Percentiles rank a stretch among this genome's conserved stretches.
Conservation (phyloP, 2,797 vertebrate genomes). For the Sebastes miniatus region DNA sequence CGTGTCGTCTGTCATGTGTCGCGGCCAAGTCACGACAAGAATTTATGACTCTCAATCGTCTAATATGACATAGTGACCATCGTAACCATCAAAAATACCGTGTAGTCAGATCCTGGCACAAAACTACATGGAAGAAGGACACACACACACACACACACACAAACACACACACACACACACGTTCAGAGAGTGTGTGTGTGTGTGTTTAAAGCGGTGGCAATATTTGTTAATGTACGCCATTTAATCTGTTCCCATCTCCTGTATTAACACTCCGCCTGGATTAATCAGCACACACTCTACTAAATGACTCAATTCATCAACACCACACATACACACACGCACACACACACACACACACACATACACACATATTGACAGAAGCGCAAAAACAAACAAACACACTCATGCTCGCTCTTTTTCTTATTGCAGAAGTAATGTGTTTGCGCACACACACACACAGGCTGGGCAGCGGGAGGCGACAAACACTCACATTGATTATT, state of each 20-base stretch:
- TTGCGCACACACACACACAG: slow-evolving; percentile 30
- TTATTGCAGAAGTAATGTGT: slow-evolving; percentile 55
- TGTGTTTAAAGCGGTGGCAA: slow-evolving; percentile 51
- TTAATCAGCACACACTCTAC: slow-evolving; percentile 79
- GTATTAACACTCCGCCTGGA: slow-evolving; percentile 77
- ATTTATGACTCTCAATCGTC: too few species aligned
- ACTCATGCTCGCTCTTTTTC: slow-evolving; percentile 39
- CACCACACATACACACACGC: slow-evolving; percentile 45
- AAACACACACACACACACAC: background rate
- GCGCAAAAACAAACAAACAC: slow-evolving; percentile 35
- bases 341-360: slow-evolving; percentile 29
- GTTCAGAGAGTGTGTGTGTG: background rate
- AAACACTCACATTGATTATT: slow-evolving; percentile 78
- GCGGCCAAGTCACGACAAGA: too few species aligned
- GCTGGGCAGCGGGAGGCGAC: slow-evolving; percentile 43
- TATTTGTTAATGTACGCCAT: slow-evolving; percentile 75
- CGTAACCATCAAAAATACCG: too few species aligned
- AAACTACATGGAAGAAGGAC: background rate
- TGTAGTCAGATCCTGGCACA: too few species aligned
- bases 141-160: too few species aligned
- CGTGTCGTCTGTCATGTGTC: too few species aligned
- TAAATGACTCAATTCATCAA: slow-evolving; percentile 80
- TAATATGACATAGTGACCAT: too few species aligned
- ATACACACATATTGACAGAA: background rate
- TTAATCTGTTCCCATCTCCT: slow-evolving; percentile 77